Base-by-base conservation (phyloP, 2,888 invertebrate species). In the Morpho helenor region DNA sequence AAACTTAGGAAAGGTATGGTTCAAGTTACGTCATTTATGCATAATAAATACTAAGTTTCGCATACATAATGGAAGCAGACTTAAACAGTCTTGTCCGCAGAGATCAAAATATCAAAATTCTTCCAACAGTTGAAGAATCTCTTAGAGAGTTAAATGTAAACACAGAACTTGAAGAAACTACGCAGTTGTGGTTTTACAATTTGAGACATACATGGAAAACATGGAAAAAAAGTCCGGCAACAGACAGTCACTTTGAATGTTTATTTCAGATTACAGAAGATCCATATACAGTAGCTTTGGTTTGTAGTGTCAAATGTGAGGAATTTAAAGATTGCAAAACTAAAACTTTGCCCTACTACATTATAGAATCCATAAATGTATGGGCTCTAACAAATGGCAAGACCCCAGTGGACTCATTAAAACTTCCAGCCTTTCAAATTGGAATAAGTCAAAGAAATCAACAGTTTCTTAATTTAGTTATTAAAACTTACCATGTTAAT, bases 381-480 rank as follows among this genome's bases (percentile, higher is more conserved):
- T 92, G 93, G 82, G 87, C 91, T 46, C 70, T 75, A 39, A 65
- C 75, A 59, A 72, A 65, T 75, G 74, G 76, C 71, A 79, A 72
- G 65, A 74, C 74, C 50, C 89, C 91, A 67, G 87, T 80, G 66
- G 86, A 88, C 65, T 80, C 80, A 74, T 84, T 95, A 41, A 95
- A 96, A 82, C 79, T 94, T 72, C 93, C 94, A 64, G 95, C 95
- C 55, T 96, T 96, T 82, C 93, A 93, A 74, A 91, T 96, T 69
- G 92, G 95, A 9, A 92, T 91, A 65, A 93, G 92, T 64, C 95
- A 96, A 71, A 94, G 93, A 64, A 92, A 94, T 72, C 85, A 92
- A 61, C 80, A 91, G 41, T 91, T 96, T 52, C 91, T 94, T 53
- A 93, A 92, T 73, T 79, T 94, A 48, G 90, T 95, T 67, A 91